phyloP scores from a whole-genome alignment of 1,140 invertebrate species.

The Caerostris darwini region DNA sequence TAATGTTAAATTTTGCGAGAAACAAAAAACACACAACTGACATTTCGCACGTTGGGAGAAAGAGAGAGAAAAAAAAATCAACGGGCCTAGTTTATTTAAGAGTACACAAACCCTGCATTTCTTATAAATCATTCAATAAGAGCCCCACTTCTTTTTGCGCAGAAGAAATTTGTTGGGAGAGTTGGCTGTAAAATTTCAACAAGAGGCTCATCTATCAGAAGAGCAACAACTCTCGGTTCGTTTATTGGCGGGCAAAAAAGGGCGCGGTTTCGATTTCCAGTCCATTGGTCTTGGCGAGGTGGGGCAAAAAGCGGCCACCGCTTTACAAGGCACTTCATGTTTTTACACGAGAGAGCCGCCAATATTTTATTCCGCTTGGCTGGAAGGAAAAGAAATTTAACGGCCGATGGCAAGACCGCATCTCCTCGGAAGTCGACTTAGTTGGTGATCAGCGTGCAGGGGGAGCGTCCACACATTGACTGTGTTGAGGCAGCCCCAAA shows the following conservation, averaged over 20 bases:
- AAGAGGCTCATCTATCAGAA: constrained; percentile 72
- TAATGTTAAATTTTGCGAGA: not conserved
- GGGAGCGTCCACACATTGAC: constrained; percentile 64
- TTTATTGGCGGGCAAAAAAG: constrained; percentile 55
- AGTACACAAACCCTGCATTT: constrained; percentile 36
- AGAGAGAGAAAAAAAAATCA: not conserved
- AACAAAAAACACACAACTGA: not conserved
- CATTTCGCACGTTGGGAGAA: not conserved
- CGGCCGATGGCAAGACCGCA: constrained; percentile 69
- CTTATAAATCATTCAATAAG: constrained; percentile 75
- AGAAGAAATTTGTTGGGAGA: too few species aligned
- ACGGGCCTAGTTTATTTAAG: constrained; percentile 51
- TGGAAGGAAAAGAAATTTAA: constrained; percentile 74
- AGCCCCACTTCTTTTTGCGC: not conserved
- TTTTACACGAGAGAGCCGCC: constrained; percentile 74
- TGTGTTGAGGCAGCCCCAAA: too few species aligned
- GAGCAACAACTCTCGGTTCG: constrained; percentile 72
- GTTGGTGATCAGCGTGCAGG: not conserved
- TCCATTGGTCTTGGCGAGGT: constrained; percentile 62
- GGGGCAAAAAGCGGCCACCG: constrained; percentile 21
- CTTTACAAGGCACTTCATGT: constrained; percentile 78
- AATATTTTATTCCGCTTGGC: constrained; percentile 76
- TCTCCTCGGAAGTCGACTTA: constrained; percentile 57
- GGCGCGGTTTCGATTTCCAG: constrained; percentile 69
- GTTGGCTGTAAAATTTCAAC: constrained; percentile 46